These are phyloP conservation scores for Stictocephala bisonia DNA, from an alignment of 2,888 invertebrate species.

Conservation along the genomic window DNA sequence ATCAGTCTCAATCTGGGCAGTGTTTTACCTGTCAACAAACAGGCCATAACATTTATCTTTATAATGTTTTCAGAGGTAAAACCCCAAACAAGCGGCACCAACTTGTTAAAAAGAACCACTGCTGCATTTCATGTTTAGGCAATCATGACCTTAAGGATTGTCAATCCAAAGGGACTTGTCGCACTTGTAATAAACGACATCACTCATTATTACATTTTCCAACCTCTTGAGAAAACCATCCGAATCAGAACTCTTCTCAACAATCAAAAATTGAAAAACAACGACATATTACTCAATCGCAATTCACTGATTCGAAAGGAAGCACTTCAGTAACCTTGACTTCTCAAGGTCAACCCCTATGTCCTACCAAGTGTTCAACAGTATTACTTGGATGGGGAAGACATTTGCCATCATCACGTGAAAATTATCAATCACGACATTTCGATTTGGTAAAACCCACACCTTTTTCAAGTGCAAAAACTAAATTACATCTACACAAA, in stretches of 20 bases:
- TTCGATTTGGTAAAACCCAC: too few species aligned
- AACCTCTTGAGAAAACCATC: not conserved
- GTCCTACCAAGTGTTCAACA: not conserved
- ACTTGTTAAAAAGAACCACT: not conserved
- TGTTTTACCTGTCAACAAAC: not conserved
- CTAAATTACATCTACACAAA: too few species aligned
- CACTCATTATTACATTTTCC: constrained; percentile 10
- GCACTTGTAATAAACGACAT: not conserved
- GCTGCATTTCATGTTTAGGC: not conserved
- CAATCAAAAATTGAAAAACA: not conserved
- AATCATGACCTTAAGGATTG: not conserved
- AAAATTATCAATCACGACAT: too few species aligned
- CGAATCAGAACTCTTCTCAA: not conserved
- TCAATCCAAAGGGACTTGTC: not conserved
- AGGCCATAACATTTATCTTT: not conserved
- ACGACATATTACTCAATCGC: too few species aligned
- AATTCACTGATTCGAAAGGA: not conserved
- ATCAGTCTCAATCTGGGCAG: too few species aligned
- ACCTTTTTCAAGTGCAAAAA: too few species aligned
- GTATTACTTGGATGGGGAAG: too few species aligned
- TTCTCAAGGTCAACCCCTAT: not conserved
- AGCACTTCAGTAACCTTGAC: not conserved
- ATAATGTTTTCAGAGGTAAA: not conserved
- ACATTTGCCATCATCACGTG: too few species aligned
- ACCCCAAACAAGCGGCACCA: not conserved